Percentiles rank a stretch among this genome's conserved stretches.
phyloP scores from a whole-genome alignment of 2,797 vertebrate genomes.

The Galagoides demidoff region DNA sequence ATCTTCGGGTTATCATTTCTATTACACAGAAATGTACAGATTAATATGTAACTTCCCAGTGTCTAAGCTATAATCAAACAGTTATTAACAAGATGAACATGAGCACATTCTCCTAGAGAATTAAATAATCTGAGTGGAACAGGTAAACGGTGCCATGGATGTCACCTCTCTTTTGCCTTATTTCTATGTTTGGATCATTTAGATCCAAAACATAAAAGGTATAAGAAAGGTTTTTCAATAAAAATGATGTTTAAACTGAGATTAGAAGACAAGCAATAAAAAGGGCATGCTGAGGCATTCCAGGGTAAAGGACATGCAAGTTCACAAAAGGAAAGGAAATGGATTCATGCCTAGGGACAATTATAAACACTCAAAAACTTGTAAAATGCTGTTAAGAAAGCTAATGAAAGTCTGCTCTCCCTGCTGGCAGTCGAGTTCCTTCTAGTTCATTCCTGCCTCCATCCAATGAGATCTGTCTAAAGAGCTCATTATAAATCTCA shows the following conservation, averaged over 20 bases:
- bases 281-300: not conserved
- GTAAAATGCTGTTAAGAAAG: not conserved
- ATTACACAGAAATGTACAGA: not conserved
- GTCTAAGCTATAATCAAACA: not conserved
- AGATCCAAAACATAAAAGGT: not conserved
- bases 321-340: not conserved
- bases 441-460: not conserved
- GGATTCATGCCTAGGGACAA: not conserved
- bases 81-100: not conserved
- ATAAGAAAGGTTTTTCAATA: not conserved
- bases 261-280: not conserved
- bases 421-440: not conserved
- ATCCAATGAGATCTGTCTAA: not conserved
- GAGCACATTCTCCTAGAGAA: not conserved
- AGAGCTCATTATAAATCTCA: not conserved
- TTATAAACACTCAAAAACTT: not conserved
- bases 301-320: not conserved
- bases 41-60: not conserved
- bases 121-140: not conserved
- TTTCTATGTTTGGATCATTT: not conserved
- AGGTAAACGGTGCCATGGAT: not conserved
- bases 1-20: not conserved
- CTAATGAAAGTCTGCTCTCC: not conserved
- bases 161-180: not conserved
- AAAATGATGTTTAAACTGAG: not conserved